Evolutionary conservation across 2,797 vertebrate species (phyloP), one percentile per base, ranked within the genome.

Genomic region (Lerista edwardsae): DNA sequence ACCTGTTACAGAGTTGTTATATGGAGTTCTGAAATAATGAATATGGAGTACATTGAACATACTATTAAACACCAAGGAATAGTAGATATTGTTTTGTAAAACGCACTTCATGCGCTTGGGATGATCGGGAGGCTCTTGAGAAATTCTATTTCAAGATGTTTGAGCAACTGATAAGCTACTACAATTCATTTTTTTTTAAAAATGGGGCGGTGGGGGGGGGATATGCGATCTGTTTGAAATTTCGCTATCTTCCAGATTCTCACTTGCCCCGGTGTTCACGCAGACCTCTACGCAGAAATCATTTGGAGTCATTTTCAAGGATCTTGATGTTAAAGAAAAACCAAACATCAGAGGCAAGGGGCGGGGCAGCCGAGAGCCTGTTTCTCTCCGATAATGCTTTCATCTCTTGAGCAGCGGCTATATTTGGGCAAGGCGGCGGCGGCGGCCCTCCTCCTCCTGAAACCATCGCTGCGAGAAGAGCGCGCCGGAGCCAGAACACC

Each of bases 131-230:
- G 15, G 39, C 27, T 29, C 59, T n/a, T 68, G 25, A 81, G 19
- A 34, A 55, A 23, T 23, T 57, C 17, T n/a, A 8, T 39, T 67
- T 29, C 44, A 62, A 73, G 62, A 75, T 10, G 31, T 74, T 47
- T 41, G 15, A 21, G 1, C 9, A 61, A 25, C 4, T 47, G 67
- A 29, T 72, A 57, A 34, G 8, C 14, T 55, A 6, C 44, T 1
- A 41, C 23, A 6, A 39, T 69, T 69, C 23, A 39, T 69, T 23
- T 7, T 69, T 68, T 69, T n/a, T n/a, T n/a, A n/a, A 69, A 69
- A 11, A 47, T 47, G 36, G 12, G 1, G 6, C 6, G 12, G 1
- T 1, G 9, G n/a, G 27, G 25, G 12, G 1, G 6, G 29, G n/a
- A n/a, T n/a, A n/a, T n/a, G n/a, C n/a, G n/a, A n/a, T n/a, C n/a